Evolutionary conservation across 2,797 vertebrate genomes (phyloP).

Genomic region (Sciurus carolinensis): DNA sequence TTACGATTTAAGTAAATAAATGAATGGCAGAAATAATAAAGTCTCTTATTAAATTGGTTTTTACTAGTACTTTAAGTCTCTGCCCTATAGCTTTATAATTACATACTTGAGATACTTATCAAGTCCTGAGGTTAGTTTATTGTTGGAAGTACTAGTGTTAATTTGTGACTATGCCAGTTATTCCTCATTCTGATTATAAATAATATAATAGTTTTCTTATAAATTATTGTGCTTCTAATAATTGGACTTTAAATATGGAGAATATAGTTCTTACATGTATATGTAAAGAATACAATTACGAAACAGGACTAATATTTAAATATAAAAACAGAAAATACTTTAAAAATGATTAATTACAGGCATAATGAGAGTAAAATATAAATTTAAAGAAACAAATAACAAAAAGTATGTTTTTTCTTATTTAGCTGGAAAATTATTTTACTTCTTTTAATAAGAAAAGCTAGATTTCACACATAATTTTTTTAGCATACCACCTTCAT

Average conservation of each 20-base stretch:
- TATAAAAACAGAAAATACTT: neutral
- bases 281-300: neutral
- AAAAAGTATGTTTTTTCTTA: neutral
- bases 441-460: neutral
- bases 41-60: neutral
- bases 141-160: neutral
- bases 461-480: neutral
- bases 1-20: neutral
- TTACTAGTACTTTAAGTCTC: neutral
- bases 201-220: neutral
- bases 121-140: neutral
- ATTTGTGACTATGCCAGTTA: neutral
- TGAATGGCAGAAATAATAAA: neutral
- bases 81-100: neutral
- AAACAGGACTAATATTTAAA: neutral
- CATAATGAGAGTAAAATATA: neutral
- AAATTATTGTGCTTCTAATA: neutral
- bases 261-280: neutral
- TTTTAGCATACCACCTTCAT: neutral
- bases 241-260: neutral
- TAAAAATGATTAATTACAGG: neutral
- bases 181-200: neutral
- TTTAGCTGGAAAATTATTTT: neutral
- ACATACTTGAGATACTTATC: neutral
- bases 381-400: neutral